Evolutionary conservation across 1,140 invertebrate species (phyloP), one percentile per base, ranked within the genome.

Genomic region (Dendroctonus ponderosae): DNA sequence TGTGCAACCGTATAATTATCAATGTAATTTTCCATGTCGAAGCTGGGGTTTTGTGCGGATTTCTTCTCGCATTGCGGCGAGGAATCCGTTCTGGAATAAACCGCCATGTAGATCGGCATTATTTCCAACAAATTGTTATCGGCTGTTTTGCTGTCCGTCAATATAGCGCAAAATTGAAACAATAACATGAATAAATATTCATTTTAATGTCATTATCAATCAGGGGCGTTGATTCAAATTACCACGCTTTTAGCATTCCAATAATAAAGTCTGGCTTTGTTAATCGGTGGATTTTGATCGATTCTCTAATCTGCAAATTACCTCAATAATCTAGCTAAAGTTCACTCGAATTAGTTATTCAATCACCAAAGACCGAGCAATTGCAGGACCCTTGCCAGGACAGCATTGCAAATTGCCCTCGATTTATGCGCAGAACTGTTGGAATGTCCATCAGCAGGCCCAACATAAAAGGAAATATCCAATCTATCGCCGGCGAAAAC

Each of bases 131-230:
- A 52, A 52, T 52, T 52, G 50, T 52, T 26, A 52, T 52, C 15
- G 5, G 44, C 9, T 12, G 50, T 52, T 15, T 9, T 26, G 26
- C 26, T 26, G 26, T 3, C 26, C 26, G 3, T 26, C 26, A 26
- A 26, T 46, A 12, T 12, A 46, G n/a, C 43, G n/a, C 43, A 8
- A 46, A 1, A 2, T 46, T 46, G n/a, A 56, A 56, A 56, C 53
- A 56, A 56, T 40, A 38, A 11, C 53, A 56, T 14, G 53, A 26
- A 38, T 41, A 26, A 56, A 38, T 41, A 56, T 38, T 56, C 38
- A 56, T 56, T 56, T 41, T 56, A 39, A 40, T 56, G 53, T 41
- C 41, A 56, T 56, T 26, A 52, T 52, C 53, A 56, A 56, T 56
- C 53, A 56, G 38, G 26, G 41, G 7, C 53, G 41, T 56, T 11